phyloP scores from a whole-genome alignment of 2,113 vertebrate species.

The Brachyhypopomus gauderio region DNA sequence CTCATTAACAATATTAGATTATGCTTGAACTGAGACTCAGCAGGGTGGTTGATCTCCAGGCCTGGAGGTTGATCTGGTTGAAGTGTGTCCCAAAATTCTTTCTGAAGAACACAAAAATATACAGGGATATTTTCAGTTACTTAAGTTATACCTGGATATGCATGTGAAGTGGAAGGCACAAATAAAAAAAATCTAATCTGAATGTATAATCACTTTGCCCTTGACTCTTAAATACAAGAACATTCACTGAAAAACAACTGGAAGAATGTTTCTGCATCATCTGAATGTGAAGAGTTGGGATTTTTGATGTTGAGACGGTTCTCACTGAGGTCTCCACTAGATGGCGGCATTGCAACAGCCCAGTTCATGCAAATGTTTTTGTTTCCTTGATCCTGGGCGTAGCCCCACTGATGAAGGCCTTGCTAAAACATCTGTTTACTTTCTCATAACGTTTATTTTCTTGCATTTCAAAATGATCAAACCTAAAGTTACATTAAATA shows the following conservation, averaged over 20 bases:
- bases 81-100: too few relatives aligned
- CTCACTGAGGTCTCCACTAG: neutral
- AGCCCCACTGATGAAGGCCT: neutral
- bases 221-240: too few relatives aligned
- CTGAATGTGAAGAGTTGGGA: too few relatives aligned
- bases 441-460: slow-evolving; percentile 54
- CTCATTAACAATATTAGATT: too few relatives aligned
- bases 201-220: too few relatives aligned
- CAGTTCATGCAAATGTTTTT: neutral
- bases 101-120: neutral
- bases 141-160: neutral
- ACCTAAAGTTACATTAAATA: slow-evolving; percentile 52
- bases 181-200: neutral
- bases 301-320: too few relatives aligned
- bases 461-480: slow-evolving; percentile 41
- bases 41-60: too few relatives aligned
- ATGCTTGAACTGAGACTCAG: too few relatives aligned
- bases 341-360: neutral
- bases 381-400: neutral
- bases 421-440: neutral
- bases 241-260: too few relatives aligned
- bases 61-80: too few relatives aligned
- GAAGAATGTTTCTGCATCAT: too few relatives aligned
- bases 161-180: neutral
- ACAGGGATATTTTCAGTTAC: neutral